Conservation (phyloP, 2,888 invertebrate genomes). For the Spodoptera picta region DNA sequence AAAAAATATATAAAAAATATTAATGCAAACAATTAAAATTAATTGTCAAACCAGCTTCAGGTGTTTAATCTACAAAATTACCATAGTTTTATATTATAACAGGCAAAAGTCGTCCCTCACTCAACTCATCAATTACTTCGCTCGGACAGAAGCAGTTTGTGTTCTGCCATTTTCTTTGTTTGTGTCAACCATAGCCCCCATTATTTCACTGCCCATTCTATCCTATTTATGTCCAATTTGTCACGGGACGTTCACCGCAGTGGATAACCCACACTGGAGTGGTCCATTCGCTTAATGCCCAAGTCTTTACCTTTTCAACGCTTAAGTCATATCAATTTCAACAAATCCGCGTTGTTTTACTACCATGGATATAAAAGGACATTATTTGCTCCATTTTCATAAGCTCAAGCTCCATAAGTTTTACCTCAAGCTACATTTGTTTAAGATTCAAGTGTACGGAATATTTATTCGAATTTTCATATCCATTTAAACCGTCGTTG, state of each 20-base stretch:
- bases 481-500: slow-evolving; percentile 2
- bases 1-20: slow-evolving; percentile 14
- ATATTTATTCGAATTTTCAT: slow-evolving; percentile 15
- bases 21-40: background rate
- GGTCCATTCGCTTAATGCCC: slow-evolving; percentile 59
- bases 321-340: slow-evolving; percentile 32
- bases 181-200: slow-evolving; percentile 65
- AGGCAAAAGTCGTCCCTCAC: slow-evolving; percentile 25
- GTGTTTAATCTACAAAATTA: slow-evolving; percentile 32
- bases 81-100: slow-evolving; percentile 22
- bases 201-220: slow-evolving; percentile 63
- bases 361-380: slow-evolving; percentile 20
- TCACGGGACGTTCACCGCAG: slow-evolving; percentile 62
- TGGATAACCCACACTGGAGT: slow-evolving; percentile 57
- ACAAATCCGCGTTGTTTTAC: slow-evolving; percentile 28
- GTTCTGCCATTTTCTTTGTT: slow-evolving; percentile 68
- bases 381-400: slow-evolving; percentile 23
- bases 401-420: slow-evolving; percentile 26
- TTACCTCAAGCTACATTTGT: slow-evolving; percentile 23
- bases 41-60: slow-evolving; percentile 10
- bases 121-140: slow-evolving; percentile 44
- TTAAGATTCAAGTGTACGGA: slow-evolving; percentile 5
- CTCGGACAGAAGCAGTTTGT: slow-evolving; percentile 54
- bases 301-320: slow-evolving; percentile 40
- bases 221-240: slow-evolving; percentile 72